A percentile compares a stretch with the other conserved stretches of the same genome.
Evolutionary conservation across 1,140 invertebrate species (phyloP).

Genomic region (Dendrolimus punctatus): DNA sequence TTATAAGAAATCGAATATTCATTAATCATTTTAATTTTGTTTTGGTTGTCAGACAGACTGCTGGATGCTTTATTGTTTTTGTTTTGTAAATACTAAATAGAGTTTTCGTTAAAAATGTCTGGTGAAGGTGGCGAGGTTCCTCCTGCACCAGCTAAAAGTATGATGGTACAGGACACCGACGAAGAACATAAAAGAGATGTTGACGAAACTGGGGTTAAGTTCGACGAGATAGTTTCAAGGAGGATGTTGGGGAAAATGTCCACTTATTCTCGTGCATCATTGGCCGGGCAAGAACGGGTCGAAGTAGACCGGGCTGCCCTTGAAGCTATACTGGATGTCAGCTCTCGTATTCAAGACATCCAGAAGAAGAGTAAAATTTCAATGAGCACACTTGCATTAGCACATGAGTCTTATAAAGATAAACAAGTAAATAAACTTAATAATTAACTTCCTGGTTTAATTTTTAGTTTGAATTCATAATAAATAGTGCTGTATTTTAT

Average conservation of each 20-base stretch:
- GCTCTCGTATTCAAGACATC: slow-evolving; percentile 46
- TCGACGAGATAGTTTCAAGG: slow-evolving; percentile 24
- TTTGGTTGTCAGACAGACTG: not conserved
- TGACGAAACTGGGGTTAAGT: slow-evolving; percentile 28
- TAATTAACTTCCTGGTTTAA: slow-evolving; percentile 16
- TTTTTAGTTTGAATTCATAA: slow-evolving; percentile 5
- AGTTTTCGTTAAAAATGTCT: not conserved
- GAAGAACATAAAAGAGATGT: slow-evolving; percentile 26
- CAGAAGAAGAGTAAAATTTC: slow-evolving; percentile 55
- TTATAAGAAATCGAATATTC: too few species aligned
- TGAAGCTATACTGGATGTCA: slow-evolving; percentile 58
- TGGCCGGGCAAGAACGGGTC: slow-evolving; percentile 10
- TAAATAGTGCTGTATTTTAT: slow-evolving; percentile 25
- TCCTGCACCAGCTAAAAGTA: not conserved
- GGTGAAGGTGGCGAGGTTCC: not conserved
- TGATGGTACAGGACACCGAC: slow-evolving; percentile 2
- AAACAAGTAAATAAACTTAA: slow-evolving; percentile 58
- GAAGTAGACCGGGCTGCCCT: slow-evolving; percentile 52
- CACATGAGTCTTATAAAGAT: slow-evolving; percentile 61
- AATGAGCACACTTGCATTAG: slow-evolving; percentile 51
- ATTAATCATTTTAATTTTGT: too few species aligned
- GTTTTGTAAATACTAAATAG: not conserved
- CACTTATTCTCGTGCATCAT: not conserved
- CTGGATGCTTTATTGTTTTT: not conserved
- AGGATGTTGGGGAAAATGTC: slow-evolving; percentile 6